Percentiles rank a stretch among this genome's conserved stretches.
These are phyloP conservation scores for Brachionus paranguensis DNA, from an alignment of 1,140 invertebrate genomes.

Conservation along the genomic window DNA sequence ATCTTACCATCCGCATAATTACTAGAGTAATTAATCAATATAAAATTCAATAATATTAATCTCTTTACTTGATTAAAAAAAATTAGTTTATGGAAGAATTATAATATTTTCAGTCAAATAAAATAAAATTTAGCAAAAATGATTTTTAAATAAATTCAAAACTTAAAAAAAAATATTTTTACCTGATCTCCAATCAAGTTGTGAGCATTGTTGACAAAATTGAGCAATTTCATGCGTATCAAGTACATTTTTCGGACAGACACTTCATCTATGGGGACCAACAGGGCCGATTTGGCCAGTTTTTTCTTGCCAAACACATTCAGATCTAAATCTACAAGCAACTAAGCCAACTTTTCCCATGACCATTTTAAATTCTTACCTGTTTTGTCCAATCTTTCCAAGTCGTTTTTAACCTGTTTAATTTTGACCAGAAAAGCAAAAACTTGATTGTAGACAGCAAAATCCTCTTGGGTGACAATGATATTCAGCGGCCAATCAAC, in stretches of 20 bases:
- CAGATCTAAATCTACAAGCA: neutral
- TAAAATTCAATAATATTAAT: no score
- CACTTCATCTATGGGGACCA: neutral
- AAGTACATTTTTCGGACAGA: conserved; percentile 13
- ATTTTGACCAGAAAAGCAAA: conserved; percentile 7
- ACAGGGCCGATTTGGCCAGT: neutral
- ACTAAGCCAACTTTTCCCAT: neutral
- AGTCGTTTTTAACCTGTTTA: conserved; percentile 31
- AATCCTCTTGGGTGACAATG: neutral
- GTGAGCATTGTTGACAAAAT: conserved; percentile 36
- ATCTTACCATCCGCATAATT: no score
- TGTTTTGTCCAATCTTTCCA: conserved; percentile 6
- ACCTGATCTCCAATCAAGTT: conserved; percentile 28
- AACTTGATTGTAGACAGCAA: neutral
- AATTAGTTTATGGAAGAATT: no score
- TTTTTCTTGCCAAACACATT: neutral
- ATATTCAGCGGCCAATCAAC: conserved; percentile 31
- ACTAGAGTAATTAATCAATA: no score
- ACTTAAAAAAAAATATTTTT: neutral
- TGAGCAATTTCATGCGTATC: neutral
- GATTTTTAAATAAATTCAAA: neutral
- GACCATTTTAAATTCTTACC: neutral
- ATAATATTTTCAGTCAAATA: no score
- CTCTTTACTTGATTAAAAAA: no score
- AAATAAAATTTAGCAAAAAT: neutral